Conservation (phyloP, 2,113 vertebrate genomes). For the Trochalopteron elliotii region DNA sequence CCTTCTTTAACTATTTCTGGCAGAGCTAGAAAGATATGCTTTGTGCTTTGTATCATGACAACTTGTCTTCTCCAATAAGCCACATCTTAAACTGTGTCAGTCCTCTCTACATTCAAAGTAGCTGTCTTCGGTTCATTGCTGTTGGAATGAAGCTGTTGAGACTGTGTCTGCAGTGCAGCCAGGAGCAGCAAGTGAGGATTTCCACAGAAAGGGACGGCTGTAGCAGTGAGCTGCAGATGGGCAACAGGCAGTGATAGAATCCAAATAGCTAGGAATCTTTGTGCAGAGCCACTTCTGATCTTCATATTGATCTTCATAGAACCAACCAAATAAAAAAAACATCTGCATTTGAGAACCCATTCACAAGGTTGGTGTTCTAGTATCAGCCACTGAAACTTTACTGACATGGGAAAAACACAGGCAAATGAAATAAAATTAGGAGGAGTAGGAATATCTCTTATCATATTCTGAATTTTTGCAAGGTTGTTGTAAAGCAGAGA, state of each 20-base stretch:
- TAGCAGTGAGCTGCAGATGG: background rate
- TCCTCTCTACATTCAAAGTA: conserved; percentile 21
- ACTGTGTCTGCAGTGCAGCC: background rate
- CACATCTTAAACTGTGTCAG: conserved; percentile 4
- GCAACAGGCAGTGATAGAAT: background rate
- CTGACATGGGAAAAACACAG: background rate
- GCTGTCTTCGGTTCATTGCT: conserved; percentile 10
- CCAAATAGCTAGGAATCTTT: background rate
- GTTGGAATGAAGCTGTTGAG: background rate
- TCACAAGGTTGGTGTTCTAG: background rate
- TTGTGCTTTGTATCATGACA: conserved; percentile 8
- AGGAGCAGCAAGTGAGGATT: background rate
- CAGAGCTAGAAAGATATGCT: conserved; percentile 17
- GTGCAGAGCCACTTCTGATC: background rate
- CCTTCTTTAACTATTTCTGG: conserved; percentile 50
- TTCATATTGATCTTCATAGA: background rate
- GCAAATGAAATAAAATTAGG: background rate
- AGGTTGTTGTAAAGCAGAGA: background rate
- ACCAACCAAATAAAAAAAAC: background rate
- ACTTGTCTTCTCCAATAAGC: conserved; percentile 13
- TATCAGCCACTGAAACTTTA: background rate
- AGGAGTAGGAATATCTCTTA: background rate
- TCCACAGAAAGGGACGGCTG: background rate
- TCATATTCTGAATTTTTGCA: background rate
- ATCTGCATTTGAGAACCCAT: background rate